These are phyloP conservation scores for Micromys minutus DNA, from an alignment of 2,113 vertebrate genomes.

Conservation along the genomic window DNA sequence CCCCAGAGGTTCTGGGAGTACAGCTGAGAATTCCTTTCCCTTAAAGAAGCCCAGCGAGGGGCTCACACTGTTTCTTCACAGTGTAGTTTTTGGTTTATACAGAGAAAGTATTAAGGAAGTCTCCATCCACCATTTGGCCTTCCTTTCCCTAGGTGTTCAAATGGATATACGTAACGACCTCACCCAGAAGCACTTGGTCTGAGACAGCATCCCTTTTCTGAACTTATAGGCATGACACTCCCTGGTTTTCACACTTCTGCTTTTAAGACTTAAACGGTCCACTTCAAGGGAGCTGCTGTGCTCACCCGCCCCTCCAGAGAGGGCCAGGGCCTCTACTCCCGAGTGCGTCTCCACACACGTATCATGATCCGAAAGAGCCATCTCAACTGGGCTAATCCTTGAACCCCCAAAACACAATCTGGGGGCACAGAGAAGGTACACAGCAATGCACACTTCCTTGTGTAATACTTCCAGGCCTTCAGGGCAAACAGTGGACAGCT, in stretches of 20 bases:
- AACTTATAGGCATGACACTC: background rate
- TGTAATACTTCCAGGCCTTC: background rate
- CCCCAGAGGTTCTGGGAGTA: background rate
- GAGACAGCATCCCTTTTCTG: background rate
- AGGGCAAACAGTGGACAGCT: no score
- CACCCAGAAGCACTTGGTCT: background rate
- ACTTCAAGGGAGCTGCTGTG: background rate
- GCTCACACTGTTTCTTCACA: background rate
- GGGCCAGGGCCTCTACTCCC: background rate
- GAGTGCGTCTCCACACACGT: background rate
- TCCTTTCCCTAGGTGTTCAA: background rate
- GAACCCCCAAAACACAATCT: background rate
- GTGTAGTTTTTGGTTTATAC: background rate
- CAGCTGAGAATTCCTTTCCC: background rate
- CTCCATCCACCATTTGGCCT: background rate
- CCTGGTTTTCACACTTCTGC: background rate
- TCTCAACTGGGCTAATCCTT: background rate
- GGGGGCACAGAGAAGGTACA: accelerated
- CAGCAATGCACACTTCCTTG: background rate
- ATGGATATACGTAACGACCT: background rate
- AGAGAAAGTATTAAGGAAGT: background rate
- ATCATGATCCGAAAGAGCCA: background rate
- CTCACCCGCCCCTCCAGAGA: background rate
- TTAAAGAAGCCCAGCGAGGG: background rate
- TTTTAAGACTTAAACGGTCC: background rate